Evolutionary conservation across 2,797 vertebrate species (phyloP), one percentile per base, ranked within the genome.

Genomic region (Sarcoramphus papa): DNA sequence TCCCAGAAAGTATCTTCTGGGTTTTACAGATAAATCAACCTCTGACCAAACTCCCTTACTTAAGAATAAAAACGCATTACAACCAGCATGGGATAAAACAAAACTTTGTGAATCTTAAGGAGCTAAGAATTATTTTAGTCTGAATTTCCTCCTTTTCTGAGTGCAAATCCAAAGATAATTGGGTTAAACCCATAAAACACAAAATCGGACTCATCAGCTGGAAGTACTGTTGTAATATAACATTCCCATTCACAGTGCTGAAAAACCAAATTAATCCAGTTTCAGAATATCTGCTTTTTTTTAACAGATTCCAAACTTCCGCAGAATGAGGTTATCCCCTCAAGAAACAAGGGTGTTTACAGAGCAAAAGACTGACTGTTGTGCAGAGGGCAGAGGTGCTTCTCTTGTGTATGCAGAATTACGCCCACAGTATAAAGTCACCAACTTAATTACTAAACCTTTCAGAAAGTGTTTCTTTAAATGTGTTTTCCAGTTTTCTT

Each of bases 171-270:
- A 33, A 88, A 63, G 37, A 27, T 53, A 85, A 57, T 54, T 88
- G 76, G 12, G 13, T 63, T 50, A 60, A 85, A 77, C 41, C 19
- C 25, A 24, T 30, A 60, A 63, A 72, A 59, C n/a, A 31, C 43
- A 54, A 62, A 91, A 75, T 12, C 7, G 4, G n/a, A 72, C 43
- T n/a, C n/a, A 50, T 80, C 57, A 72, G 0, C 24, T 48, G 50
- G n/a, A 89, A 80, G 24, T 57, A 33, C 57, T 87, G 69, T 12
- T 60, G 40, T 17, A 73, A 73, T 67, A 45, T 5, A 60, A 69
- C 0, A 0, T 27, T 76, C 50, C 13, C 12, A 43, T 27, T 68
- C 2, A 56, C 14, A 7, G 30, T 27, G 15, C 47, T 27, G n/a
- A 22, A 60, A 47, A 65, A 51, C 0, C 15, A n/a, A 72, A 5